Evolutionary conservation across 64 coral and sea anemone genomes (phyloP), one percentile per base, ranked within the genome.

Genomic region (Acropora yongei): DNA sequence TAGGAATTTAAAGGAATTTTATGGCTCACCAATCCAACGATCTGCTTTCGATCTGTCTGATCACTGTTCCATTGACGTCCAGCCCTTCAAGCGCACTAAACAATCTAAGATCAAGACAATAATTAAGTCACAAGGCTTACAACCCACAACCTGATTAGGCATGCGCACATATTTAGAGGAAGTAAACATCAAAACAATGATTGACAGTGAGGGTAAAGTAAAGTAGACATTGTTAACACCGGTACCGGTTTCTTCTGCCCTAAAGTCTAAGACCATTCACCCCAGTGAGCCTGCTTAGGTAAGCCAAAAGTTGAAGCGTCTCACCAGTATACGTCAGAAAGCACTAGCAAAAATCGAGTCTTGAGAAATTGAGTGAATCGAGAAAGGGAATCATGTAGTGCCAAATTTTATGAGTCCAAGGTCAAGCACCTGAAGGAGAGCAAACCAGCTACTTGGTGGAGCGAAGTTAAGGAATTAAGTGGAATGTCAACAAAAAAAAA

Each of bases 1-100:
- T 55, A 55, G 6, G 6, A 55, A 55, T 55, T 55, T 55, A 10
- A 55, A 55, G 51, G 50, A 90, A 67, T 90, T 82, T 45, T 90
- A 90, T 55, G 51, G 55, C 39, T 57, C 57, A 41, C 88, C 88
- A 65, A 47, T 80, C 39, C 57, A 81, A 50, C 50, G 78, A 6
- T 40, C 88, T 58, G 76, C 88, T 65, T 81, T 90, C 57, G 75
- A 75, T 55, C 16, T 81, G 75, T 90, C 88, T 50, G 88, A 90
- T 66, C 88, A 90, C 61, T 46, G 49, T 73, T 55, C 87, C 75
- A 78, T 89, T 89, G 47, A 55, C 44, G 69, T 89, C 46, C 47
- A 86, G 61, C 87, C 87, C 73, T 53, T 75, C 20, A 89, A 78
- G 16, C 87, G 1, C 45, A 77, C 61, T 55, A 89, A 89, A 47